Percentiles rank a stretch among this genome's conserved stretches.
Evolutionary conservation across 2,888 invertebrate genomes (phyloP).

Genomic region (Cryptus viduatorius): DNA sequence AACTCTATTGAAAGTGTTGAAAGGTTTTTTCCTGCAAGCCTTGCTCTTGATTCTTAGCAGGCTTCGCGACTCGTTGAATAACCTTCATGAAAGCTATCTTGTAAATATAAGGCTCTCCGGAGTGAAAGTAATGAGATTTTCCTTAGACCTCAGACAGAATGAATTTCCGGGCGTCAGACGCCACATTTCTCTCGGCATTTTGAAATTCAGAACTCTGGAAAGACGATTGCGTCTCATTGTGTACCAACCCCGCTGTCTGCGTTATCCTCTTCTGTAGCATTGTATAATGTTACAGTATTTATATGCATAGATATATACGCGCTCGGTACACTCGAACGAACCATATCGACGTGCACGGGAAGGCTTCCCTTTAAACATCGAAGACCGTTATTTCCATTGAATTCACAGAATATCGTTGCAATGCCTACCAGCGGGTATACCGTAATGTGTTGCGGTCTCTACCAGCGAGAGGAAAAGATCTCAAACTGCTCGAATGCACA

Average conservation of each 20-base stretch:
- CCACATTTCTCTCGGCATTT: constrained; percentile 44
- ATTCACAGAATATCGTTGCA: constrained; percentile 36
- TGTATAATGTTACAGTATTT: constrained; percentile 16
- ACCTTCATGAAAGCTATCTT: constrained; percentile 27
- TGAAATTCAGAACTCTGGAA: constrained; percentile 61
- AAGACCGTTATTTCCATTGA: constrained; percentile 55
- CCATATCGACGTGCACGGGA: constrained; percentile 11
- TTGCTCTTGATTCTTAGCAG: neutral
- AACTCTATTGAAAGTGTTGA: constrained; percentile 26
- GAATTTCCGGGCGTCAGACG: constrained; percentile 52
- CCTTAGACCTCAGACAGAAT: constrained; percentile 47
- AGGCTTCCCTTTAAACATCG: constrained; percentile 45
- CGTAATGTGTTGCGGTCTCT: constrained; percentile 28
- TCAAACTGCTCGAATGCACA: constrained; percentile 36
- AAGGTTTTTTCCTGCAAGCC: constrained; percentile 7
- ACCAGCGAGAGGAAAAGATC: constrained; percentile 29
- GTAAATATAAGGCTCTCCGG: constrained; percentile 42
- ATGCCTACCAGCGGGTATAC: constrained; percentile 24
- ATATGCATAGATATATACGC: constrained; percentile 39
- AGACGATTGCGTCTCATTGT: constrained; percentile 64
- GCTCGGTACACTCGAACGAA: constrained; percentile 48
- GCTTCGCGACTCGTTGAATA: constrained; percentile 26
- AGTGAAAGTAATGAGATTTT: constrained; percentile 58
- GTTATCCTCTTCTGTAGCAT: constrained; percentile 13
- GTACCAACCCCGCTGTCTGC: constrained; percentile 30